phyloP scores from a whole-genome alignment of 2,888 invertebrate genomes.

The Xiphydria camelus region DNA sequence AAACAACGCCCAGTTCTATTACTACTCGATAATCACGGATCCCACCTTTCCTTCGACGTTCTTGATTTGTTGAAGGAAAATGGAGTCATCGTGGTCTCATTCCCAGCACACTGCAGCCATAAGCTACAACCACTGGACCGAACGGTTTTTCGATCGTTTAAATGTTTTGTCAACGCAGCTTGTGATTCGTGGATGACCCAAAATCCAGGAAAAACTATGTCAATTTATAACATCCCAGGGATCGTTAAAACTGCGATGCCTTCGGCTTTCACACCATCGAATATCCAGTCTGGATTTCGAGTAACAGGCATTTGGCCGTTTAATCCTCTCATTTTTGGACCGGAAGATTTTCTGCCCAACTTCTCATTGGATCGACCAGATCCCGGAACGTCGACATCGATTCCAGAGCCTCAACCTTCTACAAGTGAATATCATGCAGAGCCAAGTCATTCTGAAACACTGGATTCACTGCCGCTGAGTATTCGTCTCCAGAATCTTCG shows the following conservation, averaged over 20 bases:
- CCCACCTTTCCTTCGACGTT: slow-evolving; percentile 30
- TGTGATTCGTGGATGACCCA: slow-evolving; percentile 35
- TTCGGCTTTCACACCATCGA: slow-evolving; percentile 28
- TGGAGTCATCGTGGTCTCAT: slow-evolving; percentile 38
- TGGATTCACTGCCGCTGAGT: too few relatives aligned
- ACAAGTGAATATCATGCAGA: too few relatives aligned
- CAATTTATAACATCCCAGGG: slow-evolving; percentile 39
- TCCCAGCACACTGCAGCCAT: slow-evolving; percentile 46
- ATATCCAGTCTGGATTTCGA: slow-evolving; percentile 30
- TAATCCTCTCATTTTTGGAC: slow-evolving; percentile 26
- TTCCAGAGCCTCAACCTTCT: too few relatives aligned
- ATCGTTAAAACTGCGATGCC: slow-evolving; percentile 19
- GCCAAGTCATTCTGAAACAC: too few relatives aligned
- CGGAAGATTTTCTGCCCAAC: slow-evolving; percentile 28
- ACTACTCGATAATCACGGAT: slow-evolving; percentile 40
- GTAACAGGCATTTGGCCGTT: slow-evolving; percentile 29
- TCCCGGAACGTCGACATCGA: too few relatives aligned
- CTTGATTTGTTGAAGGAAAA: slow-evolving; percentile 38
- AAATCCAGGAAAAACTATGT: slow-evolving; percentile 26
- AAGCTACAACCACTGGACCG: slow-evolving; percentile 44
- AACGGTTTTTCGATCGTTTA: slow-evolving; percentile 41
- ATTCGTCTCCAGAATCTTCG: too few relatives aligned
- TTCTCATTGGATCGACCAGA: too few relatives aligned
- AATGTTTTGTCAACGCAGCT: slow-evolving; percentile 33
- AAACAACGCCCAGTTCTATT: slow-evolving; percentile 30